Percentiles rank a stretch among this genome's conserved stretches.
Evolutionary conservation across 2,113 vertebrate genomes (phyloP).

Genomic region (Clupea harengus): DNA sequence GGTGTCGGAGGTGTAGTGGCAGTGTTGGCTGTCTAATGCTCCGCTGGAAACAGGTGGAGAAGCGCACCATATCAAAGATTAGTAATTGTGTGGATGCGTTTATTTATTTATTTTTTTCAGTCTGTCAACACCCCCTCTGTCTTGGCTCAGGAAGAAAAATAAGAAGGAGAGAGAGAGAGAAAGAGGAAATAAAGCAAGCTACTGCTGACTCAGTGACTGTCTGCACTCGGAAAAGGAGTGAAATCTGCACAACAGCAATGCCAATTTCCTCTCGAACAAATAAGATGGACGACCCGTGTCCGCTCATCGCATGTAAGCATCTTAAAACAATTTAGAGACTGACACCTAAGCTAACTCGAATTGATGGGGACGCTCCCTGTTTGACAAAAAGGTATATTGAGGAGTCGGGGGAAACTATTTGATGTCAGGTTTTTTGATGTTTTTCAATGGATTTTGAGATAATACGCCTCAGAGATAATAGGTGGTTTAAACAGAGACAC

Average conservation of each 20-base stretch:
- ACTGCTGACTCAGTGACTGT: not conserved
- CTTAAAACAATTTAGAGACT: constrained; percentile 35
- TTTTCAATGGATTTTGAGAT: not conserved
- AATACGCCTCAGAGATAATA: not conserved
- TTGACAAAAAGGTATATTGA: not conserved
- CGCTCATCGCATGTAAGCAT: constrained; percentile 45
- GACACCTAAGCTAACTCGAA: constrained; percentile 44
- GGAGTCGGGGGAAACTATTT: not conserved
- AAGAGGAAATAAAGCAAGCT: not conserved
- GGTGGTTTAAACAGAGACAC: not conserved
- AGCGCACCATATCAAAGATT: constrained; percentile 71
- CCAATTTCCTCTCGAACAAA: constrained; percentile 49
- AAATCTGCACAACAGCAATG: constrained; percentile 53
- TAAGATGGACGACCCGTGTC: constrained; percentile 51
- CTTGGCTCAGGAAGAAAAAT: not conserved
- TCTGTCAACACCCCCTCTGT: not conserved
- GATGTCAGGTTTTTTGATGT: not conserved
- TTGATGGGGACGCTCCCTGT: constrained; percentile 46
- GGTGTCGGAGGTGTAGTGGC: constrained; percentile 51
- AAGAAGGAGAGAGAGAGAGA: not conserved
- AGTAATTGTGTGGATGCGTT: constrained; percentile 54
- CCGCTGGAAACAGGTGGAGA: constrained; percentile 61
- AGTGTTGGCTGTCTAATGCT: constrained; percentile 50
- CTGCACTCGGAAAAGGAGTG: constrained; percentile 36
- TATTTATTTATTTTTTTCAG: not conserved